phyloP scores from a whole-genome alignment of 2,113 vertebrate genomes.

The Willisornis vidua region DNA sequence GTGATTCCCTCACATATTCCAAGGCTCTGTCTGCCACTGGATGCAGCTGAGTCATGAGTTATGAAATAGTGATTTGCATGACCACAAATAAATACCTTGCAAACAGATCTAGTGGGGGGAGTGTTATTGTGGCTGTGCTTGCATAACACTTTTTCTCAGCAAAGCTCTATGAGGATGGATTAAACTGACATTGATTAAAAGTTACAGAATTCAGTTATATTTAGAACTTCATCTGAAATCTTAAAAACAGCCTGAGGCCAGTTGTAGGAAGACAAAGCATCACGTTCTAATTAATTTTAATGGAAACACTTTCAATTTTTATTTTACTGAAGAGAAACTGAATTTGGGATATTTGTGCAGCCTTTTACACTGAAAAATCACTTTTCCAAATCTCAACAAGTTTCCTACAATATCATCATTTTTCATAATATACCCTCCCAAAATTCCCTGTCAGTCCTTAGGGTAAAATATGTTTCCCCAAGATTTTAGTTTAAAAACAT shows the following conservation, averaged over 20 bases:
- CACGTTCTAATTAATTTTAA: neutral
- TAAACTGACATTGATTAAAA: slow-evolving; percentile 37
- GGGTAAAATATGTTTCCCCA: neutral
- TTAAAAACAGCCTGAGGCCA: slow-evolving; percentile 7
- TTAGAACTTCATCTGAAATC: slow-evolving; percentile 31
- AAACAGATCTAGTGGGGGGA: neutral
- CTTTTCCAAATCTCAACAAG: neutral
- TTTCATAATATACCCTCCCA: neutral
- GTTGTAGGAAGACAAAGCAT: neutral
- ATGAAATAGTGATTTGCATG: neutral
- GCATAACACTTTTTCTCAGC: neutral
- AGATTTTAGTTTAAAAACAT: neutral
- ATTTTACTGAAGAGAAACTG: neutral
- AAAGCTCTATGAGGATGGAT: neutral
- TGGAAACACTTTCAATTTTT: neutral
- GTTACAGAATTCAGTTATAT: slow-evolving; percentile 5
- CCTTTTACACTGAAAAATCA: neutral
- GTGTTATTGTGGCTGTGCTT: neutral
- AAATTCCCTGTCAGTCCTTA: neutral
- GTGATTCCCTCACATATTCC: neutral
- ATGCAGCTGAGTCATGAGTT: neutral
- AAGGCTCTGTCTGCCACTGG: neutral
- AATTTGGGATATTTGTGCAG: neutral
- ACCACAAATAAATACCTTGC: neutral
- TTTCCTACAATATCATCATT: neutral